Evolutionary conservation across 2,888 invertebrate genomes (phyloP).

Genomic region (Cyclophora albipunctata): DNA sequence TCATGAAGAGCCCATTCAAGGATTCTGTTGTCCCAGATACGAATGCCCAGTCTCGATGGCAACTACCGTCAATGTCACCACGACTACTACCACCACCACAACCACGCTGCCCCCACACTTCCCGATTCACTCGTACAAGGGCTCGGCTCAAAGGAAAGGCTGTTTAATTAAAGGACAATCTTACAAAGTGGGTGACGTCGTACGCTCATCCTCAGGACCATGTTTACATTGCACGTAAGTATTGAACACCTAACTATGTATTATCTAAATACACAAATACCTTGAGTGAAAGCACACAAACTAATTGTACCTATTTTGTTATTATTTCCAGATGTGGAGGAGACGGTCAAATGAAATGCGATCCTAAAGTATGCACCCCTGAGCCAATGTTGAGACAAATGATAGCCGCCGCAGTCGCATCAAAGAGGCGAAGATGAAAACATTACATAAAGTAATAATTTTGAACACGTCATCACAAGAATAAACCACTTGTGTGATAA

Average conservation of each 20-base stretch:
- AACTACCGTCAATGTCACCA: slow-evolving; percentile 85
- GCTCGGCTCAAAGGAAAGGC: slow-evolving; percentile 83
- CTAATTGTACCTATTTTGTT: too few relatives aligned
- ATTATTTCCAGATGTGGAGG: slow-evolving; percentile 85
- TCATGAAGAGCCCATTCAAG: slow-evolving; percentile 92
- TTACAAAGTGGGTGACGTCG: slow-evolving; percentile 89
- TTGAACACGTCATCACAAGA: slow-evolving; percentile 52
- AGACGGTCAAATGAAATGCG: slow-evolving; percentile 95
- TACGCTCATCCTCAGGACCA: slow-evolving; percentile 91
- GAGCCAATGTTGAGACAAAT: slow-evolving; percentile 93
- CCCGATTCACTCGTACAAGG: slow-evolving; percentile 85
- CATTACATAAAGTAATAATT: slow-evolving; percentile 29
- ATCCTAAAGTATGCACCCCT: slow-evolving; percentile 91
- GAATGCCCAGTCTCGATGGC: slow-evolving; percentile 95
- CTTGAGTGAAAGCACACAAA: too few relatives aligned
- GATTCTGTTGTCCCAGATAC: slow-evolving; percentile 96
- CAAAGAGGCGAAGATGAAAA: slow-evolving; percentile 82
- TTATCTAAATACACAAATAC: too few relatives aligned
- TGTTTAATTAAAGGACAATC: slow-evolving; percentile 91
- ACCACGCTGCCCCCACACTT: slow-evolving; percentile 90
- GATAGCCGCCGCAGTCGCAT: slow-evolving; percentile 87
- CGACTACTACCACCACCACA: slow-evolving; percentile 91
- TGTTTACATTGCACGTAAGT: slow-evolving; percentile 97
- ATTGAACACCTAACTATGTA: too few relatives aligned
- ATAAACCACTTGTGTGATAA: slow-evolving; percentile 54